These are phyloP conservation scores for Cheiracanthium punctorium DNA, from an alignment of 2,888 invertebrate genomes.

Conservation along the genomic window DNA sequence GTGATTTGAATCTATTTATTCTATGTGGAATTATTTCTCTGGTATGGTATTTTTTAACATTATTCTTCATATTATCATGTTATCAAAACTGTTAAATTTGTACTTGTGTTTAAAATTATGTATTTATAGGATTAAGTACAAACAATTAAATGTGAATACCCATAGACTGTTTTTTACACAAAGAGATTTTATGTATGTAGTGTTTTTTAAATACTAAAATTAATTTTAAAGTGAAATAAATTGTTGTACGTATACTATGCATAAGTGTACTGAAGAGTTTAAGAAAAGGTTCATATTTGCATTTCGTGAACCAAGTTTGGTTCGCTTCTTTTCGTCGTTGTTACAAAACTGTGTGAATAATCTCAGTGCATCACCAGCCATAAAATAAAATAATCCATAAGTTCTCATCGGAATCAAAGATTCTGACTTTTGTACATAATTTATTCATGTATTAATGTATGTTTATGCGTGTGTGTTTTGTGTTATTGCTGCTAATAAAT, in stretches of 20 bases:
- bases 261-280: constrained; percentile 61
- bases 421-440: constrained; percentile 57
- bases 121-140: no score
- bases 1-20: no score
- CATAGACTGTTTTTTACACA: neutral
- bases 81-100: no score
- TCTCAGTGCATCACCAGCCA: constrained; percentile 49
- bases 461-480: constrained; percentile 63
- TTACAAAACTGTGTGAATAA: constrained; percentile 53
- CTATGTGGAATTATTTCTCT: no score
- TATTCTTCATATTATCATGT: no score
- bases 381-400: constrained; percentile 34
- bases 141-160: neutral
- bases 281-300: constrained; percentile 14
- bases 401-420: constrained; percentile 38
- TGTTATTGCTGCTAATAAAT: constrained; percentile 66
- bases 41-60: no score
- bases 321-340: constrained; percentile 40
- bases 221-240: constrained; percentile 3
- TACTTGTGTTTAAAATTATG: no score
- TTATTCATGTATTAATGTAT: constrained; percentile 66
- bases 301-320: neutral
- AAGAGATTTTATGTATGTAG: neutral
- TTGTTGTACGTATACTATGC: constrained; percentile 52
- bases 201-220: neutral